phyloP scores from a whole-genome alignment of 2,113 vertebrate species.

The human (Homo sapiens) region GRCh38 chr2:156887501-156888000 shows the following conservation, averaged over 20 bases:
- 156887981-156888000: not conserved
- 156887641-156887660: constrained; percentile 10
- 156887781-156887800: constrained; percentile 10
- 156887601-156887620: not conserved
- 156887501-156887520: not conserved
- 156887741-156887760: not conserved
- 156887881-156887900: not conserved
- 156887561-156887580: not conserved
- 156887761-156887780: constrained; percentile 18
- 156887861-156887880: not conserved
- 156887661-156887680: not conserved
- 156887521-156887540: not conserved
- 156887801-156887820: not conserved
- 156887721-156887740: not conserved
- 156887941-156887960: not conserved
- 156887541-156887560: not conserved
- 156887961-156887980: not conserved
- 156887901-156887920: not conserved
- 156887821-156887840: constrained; percentile 2
- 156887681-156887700: not conserved
- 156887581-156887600: not conserved
- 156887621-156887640: not conserved
- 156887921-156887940: not conserved
- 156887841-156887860: not conserved
- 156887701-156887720: not conserved